A percentile compares a stretch with the other conserved stretches of the same genome.
These are phyloP conservation scores for Diplazon laetatorius DNA, from an alignment of 2,888 invertebrate genomes.

Conservation along the genomic window DNA sequence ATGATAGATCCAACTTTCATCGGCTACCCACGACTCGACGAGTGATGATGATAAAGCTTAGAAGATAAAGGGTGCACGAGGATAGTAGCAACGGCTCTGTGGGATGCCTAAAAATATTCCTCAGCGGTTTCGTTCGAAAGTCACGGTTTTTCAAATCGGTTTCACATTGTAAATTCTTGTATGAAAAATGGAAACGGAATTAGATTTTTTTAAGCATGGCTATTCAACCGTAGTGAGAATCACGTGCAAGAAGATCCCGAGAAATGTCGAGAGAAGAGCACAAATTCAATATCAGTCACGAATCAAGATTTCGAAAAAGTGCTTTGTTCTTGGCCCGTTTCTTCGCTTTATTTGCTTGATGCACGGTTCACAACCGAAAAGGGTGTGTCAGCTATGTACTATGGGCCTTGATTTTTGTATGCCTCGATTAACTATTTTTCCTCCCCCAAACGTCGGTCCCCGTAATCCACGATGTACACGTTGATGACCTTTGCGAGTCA, in stretches of 20 bases:
- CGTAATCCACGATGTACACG: too few species aligned
- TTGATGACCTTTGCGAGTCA: too few species aligned
- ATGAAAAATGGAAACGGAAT: neutral
- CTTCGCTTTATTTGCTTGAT: constrained; percentile 28
- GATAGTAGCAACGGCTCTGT: constrained; percentile 2
- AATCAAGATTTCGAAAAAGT: constrained; percentile 45
- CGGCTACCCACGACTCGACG: too few species aligned
- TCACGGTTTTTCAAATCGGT: constrained; percentile 16
- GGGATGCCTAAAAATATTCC: constrained; percentile 3
- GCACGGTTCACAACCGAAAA: too few species aligned
- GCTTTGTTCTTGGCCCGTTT: constrained; percentile 2
- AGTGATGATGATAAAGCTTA: too few species aligned
- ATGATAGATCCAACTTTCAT: too few species aligned
- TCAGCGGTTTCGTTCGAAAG: neutral
- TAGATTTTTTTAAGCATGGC: constrained; percentile 20
- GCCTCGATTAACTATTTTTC: too few species aligned
- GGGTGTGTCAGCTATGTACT: too few species aligned
- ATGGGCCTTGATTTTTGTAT: too few species aligned
- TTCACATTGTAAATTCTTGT: neutral
- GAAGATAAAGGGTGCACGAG: neutral
- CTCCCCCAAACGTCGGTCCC: too few species aligned
- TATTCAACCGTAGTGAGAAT: constrained; percentile 33
- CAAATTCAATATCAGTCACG: constrained; percentile 28
- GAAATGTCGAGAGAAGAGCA: constrained; percentile 7
- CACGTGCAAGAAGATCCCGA: neutral